Evolutionary conservation across 2,797 vertebrate species (phyloP).

Genomic region (Pseudochaenichthys georgianus): DNA sequence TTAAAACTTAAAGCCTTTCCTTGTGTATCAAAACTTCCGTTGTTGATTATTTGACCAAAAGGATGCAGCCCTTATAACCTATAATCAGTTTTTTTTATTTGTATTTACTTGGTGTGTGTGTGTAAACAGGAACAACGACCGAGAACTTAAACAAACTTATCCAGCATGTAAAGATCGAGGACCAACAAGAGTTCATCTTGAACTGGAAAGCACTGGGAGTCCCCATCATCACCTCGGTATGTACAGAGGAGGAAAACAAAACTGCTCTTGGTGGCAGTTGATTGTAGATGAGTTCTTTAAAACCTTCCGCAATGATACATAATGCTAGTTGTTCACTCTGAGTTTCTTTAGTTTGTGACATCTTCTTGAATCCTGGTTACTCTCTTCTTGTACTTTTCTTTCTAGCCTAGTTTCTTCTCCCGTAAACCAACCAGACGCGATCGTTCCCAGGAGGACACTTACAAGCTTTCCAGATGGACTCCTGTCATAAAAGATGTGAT

Average conservation of each 20-base stretch:
- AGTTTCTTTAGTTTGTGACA: background rate
- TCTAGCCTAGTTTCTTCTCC: conserved; percentile 74
- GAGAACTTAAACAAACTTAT: conserved; percentile 97
- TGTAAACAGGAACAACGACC: conserved; percentile 91
- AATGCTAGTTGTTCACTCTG: background rate
- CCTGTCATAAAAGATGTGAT: conserved; percentile 96
- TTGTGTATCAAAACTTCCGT: background rate
- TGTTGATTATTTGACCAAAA: background rate
- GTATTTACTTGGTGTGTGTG: background rate
- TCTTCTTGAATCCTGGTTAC: background rate
- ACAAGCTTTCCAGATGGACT: conserved; percentile 95
- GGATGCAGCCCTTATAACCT: fast-evolving
- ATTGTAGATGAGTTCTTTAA: background rate
- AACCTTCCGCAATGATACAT: background rate
- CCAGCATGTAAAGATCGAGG: conserved; percentile 94
- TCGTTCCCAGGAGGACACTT: conserved; percentile 90
- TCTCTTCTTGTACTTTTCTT: conserved; percentile 21
- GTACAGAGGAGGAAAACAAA: conserved; percentile 2
- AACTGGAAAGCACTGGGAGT: conserved; percentile 96
- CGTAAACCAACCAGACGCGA: conserved; percentile 88
- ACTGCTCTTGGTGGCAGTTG: background rate
- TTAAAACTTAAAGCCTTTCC: background rate
- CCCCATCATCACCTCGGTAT: conserved; percentile 88
- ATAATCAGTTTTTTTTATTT: conserved; percentile 10
- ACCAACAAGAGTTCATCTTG: conserved; percentile 91